Conservation (phyloP, 2,113 vertebrate species). For the Archocentrus centrarchus region DNA sequence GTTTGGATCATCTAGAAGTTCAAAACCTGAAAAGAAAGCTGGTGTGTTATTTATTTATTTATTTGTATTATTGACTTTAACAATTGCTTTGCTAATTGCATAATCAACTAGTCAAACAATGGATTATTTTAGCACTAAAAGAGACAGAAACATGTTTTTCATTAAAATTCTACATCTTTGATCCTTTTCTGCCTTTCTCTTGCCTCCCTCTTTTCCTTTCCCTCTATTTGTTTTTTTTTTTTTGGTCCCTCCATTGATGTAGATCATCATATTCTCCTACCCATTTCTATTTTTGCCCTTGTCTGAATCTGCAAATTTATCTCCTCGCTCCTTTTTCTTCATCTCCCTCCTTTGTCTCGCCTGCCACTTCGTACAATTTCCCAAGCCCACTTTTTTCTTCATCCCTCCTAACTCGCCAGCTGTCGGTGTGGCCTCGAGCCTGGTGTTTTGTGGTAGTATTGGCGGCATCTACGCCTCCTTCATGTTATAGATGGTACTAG, state of each 20-base stretch:
- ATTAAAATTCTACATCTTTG: background rate
- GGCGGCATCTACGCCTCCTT: conserved; percentile 65
- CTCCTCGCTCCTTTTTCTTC: conserved; percentile 24
- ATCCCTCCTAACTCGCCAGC: conserved; percentile 69
- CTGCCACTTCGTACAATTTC: conserved; percentile 58
- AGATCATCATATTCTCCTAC: conserved; percentile 30
- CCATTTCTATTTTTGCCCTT: conserved; percentile 24
- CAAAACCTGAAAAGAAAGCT: background rate
- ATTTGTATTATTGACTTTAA: background rate
- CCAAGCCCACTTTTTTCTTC: conserved; percentile 56
- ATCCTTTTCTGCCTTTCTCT: background rate
- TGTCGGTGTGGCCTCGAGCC: conserved; percentile 75
- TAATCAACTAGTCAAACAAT: background rate
- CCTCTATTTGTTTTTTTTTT: conserved; percentile 16
- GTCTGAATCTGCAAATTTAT: conserved; percentile 50
- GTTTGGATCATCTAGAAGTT: background rate
- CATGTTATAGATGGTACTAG: conserved; percentile 72
- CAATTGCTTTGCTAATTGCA: background rate
- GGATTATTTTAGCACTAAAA: background rate
- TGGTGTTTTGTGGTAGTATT: conserved; percentile 75
- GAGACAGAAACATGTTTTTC: background rate
- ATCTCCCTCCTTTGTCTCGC: conserved; percentile 57
- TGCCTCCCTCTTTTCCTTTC: background rate
- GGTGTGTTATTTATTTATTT: background rate
- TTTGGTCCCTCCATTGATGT: conserved; percentile 29